These are phyloP conservation scores for Hemiscyllium ocellatum DNA, from an alignment of 2,113 vertebrate genomes.

Conservation along the genomic window DNA sequence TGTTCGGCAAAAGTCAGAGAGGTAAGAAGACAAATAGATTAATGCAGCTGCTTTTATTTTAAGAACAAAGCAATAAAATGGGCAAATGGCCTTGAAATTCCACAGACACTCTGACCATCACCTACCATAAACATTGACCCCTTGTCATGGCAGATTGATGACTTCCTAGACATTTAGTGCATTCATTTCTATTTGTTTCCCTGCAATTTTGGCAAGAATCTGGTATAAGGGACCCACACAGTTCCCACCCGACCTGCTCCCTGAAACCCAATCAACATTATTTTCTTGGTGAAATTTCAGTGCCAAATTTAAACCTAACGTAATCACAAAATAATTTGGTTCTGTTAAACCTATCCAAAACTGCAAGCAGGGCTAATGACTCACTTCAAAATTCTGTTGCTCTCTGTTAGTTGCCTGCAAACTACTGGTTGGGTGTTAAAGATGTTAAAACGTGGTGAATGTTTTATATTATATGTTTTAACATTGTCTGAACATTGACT, in stretches of 20 bases:
- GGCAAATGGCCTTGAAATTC: neutral
- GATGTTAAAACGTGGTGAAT: neutral
- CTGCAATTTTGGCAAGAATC: neutral
- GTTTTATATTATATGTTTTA: neutral
- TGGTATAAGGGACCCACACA: neutral
- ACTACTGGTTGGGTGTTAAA: neutral
- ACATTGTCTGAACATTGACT: no score
- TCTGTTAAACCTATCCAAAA: neutral
- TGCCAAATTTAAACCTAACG: neutral
- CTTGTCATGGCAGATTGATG: neutral
- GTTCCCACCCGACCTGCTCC: no score
- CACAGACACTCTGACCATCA: neutral
- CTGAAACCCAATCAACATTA: neutral
- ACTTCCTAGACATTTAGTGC: neutral
- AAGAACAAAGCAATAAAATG: neutral
- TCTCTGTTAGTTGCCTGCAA: neutral
- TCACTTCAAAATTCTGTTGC: neutral
- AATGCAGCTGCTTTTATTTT: neutral
- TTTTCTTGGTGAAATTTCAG: neutral
- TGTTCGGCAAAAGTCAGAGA: neutral
- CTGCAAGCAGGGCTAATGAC: neutral
- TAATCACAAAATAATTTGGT: neutral
- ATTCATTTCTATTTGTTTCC: neutral
- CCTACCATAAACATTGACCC: neutral
- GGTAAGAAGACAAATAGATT: neutral